Evolutionary conservation across 2,888 invertebrate genomes (phyloP).

Genomic region (Drosophila aldrichi): DNA sequence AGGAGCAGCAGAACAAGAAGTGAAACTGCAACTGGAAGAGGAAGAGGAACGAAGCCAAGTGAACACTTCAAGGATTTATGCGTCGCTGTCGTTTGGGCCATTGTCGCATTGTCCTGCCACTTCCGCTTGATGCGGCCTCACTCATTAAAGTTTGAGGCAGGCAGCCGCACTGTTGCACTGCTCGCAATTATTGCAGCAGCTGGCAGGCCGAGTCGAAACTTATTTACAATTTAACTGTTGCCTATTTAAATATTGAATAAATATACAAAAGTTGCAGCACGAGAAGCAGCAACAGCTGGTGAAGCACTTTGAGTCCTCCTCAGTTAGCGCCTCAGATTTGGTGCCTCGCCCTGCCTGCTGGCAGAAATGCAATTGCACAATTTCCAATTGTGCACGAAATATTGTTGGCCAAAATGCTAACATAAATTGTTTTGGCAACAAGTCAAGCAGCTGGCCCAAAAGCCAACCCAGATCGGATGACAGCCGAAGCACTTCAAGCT

Average conservation of each 20-base stretch:
- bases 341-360: background rate
- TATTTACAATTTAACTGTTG: constrained; percentile 74
- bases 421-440: constrained; percentile 78
- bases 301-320: constrained; percentile 37
- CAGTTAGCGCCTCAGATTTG: constrained; percentile 21
- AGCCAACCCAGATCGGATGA: constrained; percentile 37
- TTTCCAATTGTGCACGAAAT: constrained; percentile 75
- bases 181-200: constrained; percentile 47
- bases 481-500: constrained; percentile 23
- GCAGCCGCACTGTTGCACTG: constrained; percentile 38
- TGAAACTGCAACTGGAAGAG: background rate
- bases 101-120: constrained; percentile 41
- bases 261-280: constrained; percentile 57
- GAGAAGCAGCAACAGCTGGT: constrained; percentile 4
- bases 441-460: constrained; percentile 45
- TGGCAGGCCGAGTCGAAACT: constrained; percentile 31
- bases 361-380: constrained; percentile 74
- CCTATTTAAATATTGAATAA: constrained; percentile 71
- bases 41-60: constrained; percentile 44
- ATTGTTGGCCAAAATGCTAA: constrained; percentile 52
- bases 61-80: constrained; percentile 67
- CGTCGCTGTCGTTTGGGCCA: constrained; percentile 17
- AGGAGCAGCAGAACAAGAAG: background rate
- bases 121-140: constrained; percentile 41
- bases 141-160: constrained; percentile 64